A percentile compares a stretch with the other conserved stretches of the same genome.
These are phyloP conservation scores for Temnothorax ravouxi DNA, from an alignment of 2,888 invertebrate genomes.

Conservation along the genomic window DNA sequence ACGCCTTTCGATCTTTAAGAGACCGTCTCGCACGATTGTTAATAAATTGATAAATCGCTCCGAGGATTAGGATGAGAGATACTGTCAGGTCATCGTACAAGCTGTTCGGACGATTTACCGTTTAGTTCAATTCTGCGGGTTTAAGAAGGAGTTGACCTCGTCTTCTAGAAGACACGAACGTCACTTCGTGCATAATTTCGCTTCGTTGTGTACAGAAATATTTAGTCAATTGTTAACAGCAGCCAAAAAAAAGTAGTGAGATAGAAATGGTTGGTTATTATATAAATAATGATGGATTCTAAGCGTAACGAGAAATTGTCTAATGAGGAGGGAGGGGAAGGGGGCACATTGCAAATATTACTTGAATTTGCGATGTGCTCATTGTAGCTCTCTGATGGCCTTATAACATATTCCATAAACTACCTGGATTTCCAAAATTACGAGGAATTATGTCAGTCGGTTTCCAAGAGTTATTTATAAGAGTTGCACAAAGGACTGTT, in stretches of 20 bases:
- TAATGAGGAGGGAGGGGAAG: too few relatives aligned
- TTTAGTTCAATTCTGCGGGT: constrained; percentile 47
- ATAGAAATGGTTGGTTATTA: constrained; percentile 4
- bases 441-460: not conserved
- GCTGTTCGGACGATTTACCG: constrained; percentile 61
- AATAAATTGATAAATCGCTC: constrained; percentile 65
- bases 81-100: constrained; percentile 56
- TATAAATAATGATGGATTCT: not conserved
- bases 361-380: too few relatives aligned
- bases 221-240: not conserved
- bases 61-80: constrained; percentile 66
- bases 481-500: constrained; percentile 11
- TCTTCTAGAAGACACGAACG: constrained; percentile 7
- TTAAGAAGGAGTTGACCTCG: constrained; percentile 32
- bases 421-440: not conserved
- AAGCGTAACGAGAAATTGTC: too few relatives aligned
- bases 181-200: constrained; percentile 7
- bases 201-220: not conserved
- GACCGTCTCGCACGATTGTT: constrained; percentile 39
- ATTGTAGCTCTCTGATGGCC: too few relatives aligned
- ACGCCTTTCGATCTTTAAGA: constrained; percentile 34
- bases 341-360: not conserved
- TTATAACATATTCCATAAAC: too few relatives aligned
- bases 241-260: not conserved
- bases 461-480: constrained; percentile 14